phyloP scores from a whole-genome alignment of 2,888 invertebrate genomes.

The Clusia tigrina region DNA sequence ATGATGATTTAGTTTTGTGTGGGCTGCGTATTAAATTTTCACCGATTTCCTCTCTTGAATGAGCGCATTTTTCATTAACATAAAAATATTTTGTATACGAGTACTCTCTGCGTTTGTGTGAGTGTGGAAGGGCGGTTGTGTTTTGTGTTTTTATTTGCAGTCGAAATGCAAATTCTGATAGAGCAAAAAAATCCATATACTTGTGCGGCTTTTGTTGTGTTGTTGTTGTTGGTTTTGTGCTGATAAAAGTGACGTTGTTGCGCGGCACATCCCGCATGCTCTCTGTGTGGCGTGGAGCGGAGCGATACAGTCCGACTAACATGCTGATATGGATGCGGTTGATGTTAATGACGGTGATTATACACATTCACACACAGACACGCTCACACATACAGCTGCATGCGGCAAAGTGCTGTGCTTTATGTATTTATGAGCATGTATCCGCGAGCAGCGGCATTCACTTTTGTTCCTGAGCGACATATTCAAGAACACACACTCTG shows the following conservation, averaged over 20 bases:
- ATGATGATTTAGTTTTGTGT: no score
- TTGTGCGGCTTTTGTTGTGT: background rate
- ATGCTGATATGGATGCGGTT: slow-evolving; percentile 45
- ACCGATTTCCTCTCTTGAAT: no score
- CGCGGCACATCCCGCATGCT: background rate
- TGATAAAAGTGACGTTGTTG: background rate
- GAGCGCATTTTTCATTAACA: no score
- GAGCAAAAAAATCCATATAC: background rate
- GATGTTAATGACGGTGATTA: slow-evolving; percentile 53
- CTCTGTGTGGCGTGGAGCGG: no score
- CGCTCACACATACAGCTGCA: background rate
- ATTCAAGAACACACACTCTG: background rate
- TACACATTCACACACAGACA: slow-evolving; percentile 35
- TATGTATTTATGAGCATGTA: slow-evolving; percentile 18
- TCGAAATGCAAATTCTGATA: background rate
- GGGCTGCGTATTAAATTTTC: no score
- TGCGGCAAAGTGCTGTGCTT: background rate
- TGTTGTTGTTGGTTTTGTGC: background rate
- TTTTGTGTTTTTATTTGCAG: background rate
- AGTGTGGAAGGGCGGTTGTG: no score
- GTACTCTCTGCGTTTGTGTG: no score
- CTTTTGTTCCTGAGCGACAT: background rate
- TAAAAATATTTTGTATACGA: no score
- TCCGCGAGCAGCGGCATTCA: no score
- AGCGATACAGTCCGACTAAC: background rate